These are phyloP conservation scores for Oedothorax gibbosus DNA, from an alignment of 1,140 invertebrate genomes.

Conservation along the genomic window DNA sequence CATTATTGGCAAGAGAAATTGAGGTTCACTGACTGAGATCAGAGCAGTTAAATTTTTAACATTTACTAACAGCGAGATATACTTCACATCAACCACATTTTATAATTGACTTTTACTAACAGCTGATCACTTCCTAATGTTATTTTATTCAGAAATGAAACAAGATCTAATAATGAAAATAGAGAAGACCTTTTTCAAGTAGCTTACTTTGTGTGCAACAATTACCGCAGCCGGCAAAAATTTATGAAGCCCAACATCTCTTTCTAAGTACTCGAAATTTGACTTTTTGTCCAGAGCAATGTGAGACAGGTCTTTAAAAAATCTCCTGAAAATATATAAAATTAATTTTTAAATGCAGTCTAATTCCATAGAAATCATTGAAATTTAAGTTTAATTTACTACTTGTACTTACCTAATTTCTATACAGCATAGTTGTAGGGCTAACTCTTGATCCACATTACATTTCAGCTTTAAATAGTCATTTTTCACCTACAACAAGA, in stretches of 20 bases:
- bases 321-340: slow-evolving; percentile 69
- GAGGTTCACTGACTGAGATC: too few species aligned
- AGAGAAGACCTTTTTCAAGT: too few species aligned
- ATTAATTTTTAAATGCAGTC: too few species aligned
- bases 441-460: slow-evolving; percentile 82
- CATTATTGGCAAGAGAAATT: too few species aligned
- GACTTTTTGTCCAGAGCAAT: slow-evolving; percentile 95
- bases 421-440: slow-evolving; percentile 93
- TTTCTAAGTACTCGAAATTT: slow-evolving; percentile 95
- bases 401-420: slow-evolving; percentile 81
- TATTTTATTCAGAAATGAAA: too few species aligned
- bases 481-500: slow-evolving; percentile 80
- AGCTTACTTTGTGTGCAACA: slow-evolving; percentile 80
- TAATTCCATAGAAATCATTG: neutral
- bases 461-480: slow-evolving; percentile 83
- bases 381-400: neutral
- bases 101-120: too few species aligned
- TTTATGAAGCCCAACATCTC: slow-evolving; percentile 93
- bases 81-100: too few species aligned
- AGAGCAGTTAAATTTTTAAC: too few species aligned
- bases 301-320: slow-evolving; percentile 88
- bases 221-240: slow-evolving; percentile 91
- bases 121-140: too few species aligned
- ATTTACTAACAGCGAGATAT: too few species aligned
- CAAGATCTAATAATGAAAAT: too few species aligned